Conservation (phyloP, 2,797 vertebrate genomes). For the Karalla daura region DNA sequence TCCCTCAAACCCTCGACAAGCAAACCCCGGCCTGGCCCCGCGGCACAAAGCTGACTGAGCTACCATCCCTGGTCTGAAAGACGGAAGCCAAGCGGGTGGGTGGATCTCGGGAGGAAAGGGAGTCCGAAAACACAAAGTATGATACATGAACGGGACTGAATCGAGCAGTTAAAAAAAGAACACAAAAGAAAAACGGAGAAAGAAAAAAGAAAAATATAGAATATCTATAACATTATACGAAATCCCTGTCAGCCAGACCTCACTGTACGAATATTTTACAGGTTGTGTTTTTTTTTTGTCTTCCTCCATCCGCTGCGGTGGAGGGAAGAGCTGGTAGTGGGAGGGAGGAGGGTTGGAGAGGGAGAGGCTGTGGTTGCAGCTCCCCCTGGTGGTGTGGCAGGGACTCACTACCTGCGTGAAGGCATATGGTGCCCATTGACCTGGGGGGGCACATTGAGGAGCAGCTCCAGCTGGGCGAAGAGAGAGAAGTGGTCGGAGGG, state of each 20-base stretch:
- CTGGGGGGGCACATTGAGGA: slow-evolving; percentile 92
- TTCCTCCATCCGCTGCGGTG: slow-evolving; percentile 69
- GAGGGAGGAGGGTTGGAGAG: slow-evolving; percentile 58
- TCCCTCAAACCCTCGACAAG: slow-evolving; percentile 38
- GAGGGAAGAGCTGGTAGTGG: slow-evolving; percentile 79
- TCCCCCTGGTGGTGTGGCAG: slow-evolving; percentile 71
- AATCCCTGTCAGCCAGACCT: slow-evolving; percentile 94
- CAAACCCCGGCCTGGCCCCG: slow-evolving; percentile 40
- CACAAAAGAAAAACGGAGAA: slow-evolving; percentile 72
- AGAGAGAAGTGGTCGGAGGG: slow-evolving; percentile 99
- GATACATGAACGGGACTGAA: slow-evolving; percentile 85
- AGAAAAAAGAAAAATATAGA: slow-evolving; percentile 79
- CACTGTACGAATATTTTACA: slow-evolving; percentile 89
- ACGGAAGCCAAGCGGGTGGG: slow-evolving; percentile 55
- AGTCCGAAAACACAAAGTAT: slow-evolving; percentile 77
- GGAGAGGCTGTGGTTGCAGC: slow-evolving; percentile 64
- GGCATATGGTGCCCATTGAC: slow-evolving; percentile 97
- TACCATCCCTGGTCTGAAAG: slow-evolving; percentile 65
- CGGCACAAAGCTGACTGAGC: slow-evolving; percentile 66
- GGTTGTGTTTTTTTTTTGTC: slow-evolving; percentile 86
- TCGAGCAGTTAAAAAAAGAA: slow-evolving; percentile 82
- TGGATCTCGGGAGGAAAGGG: slow-evolving; percentile 46
- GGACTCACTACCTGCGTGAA: slow-evolving; percentile 95
- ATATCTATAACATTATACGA: slow-evolving; percentile 86
- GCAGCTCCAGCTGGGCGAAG: slow-evolving; percentile 98